phyloP scores from a whole-genome alignment of 2,888 invertebrate genomes.

The Leucania comma region DNA sequence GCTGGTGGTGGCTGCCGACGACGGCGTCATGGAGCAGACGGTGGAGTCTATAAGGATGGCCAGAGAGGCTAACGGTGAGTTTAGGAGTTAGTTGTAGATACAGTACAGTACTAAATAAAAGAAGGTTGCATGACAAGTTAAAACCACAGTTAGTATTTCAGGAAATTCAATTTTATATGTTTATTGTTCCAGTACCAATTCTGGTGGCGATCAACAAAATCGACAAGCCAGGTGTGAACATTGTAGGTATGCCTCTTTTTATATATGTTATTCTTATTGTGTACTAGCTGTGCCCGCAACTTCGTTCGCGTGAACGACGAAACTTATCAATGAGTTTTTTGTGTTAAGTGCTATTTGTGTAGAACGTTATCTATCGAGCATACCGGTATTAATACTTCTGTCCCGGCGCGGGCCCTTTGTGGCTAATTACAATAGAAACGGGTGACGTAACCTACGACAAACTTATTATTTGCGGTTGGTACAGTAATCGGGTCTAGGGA shows the following conservation, averaged over 20 bases:
- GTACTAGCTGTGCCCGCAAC: too few species aligned
- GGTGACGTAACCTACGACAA: too few species aligned
- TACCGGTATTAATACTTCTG: too few species aligned
- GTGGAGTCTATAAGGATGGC: slow-evolving; percentile 97
- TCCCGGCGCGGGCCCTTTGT: too few species aligned
- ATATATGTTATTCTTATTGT: slow-evolving; percentile 39
- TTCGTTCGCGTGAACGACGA: too few species aligned
- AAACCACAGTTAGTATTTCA: not conserved
- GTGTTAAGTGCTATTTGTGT: too few species aligned
- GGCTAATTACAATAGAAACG: too few species aligned
- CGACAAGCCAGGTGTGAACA: slow-evolving; percentile 97
- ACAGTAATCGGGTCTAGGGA: too few species aligned
- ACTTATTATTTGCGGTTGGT: too few species aligned
- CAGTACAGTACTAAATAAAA: not conserved
- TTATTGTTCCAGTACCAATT: slow-evolving; percentile 94
- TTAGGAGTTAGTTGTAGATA: not conserved
- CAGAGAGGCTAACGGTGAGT: slow-evolving; percentile 91
- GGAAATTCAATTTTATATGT: not conserved
- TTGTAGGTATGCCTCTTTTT: slow-evolving; percentile 93
- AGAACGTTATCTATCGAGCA: too few species aligned
- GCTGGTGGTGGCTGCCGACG: slow-evolving; percentile 99
- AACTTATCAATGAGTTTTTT: too few species aligned
- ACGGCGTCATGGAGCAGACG: slow-evolving; percentile 99
- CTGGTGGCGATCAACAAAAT: slow-evolving; percentile 99
- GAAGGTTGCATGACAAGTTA: not conserved